Evolutionary conservation across 2,888 invertebrate species (phyloP).

Genomic region (Thalpophila matura): DNA sequence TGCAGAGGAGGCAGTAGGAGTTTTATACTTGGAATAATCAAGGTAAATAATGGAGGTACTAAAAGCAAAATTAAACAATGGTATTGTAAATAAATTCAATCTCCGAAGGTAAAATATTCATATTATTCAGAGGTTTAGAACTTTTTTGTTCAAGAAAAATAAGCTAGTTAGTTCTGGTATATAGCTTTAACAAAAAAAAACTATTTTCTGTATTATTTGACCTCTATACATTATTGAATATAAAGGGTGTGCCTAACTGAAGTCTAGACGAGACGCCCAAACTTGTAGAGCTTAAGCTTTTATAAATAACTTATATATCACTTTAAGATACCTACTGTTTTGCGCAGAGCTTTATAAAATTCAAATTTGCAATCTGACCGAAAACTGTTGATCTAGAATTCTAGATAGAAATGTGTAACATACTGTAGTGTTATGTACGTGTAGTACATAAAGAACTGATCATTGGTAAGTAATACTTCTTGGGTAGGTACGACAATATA

Average conservation of each 20-base stretch:
- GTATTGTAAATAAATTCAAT: constrained; percentile 17
- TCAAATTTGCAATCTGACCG: neutral
- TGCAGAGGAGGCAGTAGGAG: constrained; percentile 7
- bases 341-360: constrained; percentile 9
- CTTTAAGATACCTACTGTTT: constrained; percentile 23
- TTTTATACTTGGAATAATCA: constrained; percentile 10
- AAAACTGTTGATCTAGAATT: constrained; percentile 2
- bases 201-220: constrained; percentile 30
- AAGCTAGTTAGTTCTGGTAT: constrained; percentile 19
- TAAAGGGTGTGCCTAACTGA: constrained; percentile 33
- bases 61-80: constrained; percentile 11
- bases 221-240: constrained; percentile 55
- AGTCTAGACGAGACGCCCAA: constrained; percentile 57
- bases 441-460: neutral
- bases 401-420: constrained; percentile 2
- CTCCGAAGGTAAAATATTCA: constrained; percentile 10
- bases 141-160: constrained; percentile 21
- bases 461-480: constrained; percentile 5
- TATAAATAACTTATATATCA: constrained; percentile 50
- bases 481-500: neutral
- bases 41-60: constrained; percentile 1
- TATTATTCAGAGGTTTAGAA: constrained; percentile 6
- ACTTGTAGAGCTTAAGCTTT: constrained; percentile 48
- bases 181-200: constrained; percentile 16
- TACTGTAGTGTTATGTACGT: neutral